Percentiles rank a stretch among this genome's conserved stretches.
phyloP scores from a whole-genome alignment of 2,797 vertebrate species.

The Mormyrus hasselquistii region DNA sequence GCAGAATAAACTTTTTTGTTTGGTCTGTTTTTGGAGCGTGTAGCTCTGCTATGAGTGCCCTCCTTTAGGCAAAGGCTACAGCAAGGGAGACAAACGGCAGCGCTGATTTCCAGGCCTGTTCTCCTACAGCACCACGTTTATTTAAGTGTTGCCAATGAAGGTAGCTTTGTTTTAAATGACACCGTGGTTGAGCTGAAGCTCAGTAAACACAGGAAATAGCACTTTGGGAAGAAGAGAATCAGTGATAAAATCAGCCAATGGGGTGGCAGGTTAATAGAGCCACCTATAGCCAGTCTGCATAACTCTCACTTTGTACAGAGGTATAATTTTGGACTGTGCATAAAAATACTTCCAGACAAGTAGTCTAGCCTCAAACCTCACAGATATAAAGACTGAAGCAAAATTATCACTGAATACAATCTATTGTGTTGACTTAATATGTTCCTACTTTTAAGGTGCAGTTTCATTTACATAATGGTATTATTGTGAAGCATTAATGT shows the following conservation, averaged over 20 bases:
- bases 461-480: not conserved
- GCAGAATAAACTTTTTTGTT: not conserved
- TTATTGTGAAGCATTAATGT: conserved; percentile 2
- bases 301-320: not conserved
- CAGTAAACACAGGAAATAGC: conserved; percentile 6
- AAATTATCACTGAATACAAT: conserved; percentile 3
- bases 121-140: not conserved
- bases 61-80: not conserved
- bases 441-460: not conserved
- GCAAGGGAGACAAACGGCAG: not conserved
- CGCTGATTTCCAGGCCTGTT: not conserved
- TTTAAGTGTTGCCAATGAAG: not conserved
- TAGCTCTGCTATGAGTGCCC: not conserved
- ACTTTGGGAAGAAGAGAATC: not conserved
- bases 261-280: not conserved
- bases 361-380: not conserved
- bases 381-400: not conserved
- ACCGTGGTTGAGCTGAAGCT: not conserved
- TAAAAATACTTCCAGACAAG: not conserved
- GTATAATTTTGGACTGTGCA: not conserved
- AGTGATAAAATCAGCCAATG: not conserved
- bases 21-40: not conserved
- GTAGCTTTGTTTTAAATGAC: not conserved
- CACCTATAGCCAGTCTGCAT: not conserved
- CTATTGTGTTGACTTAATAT: not conserved